Conservation (phyloP, 2,797 vertebrate genomes). For the Semaprochilodus insignis region DNA sequence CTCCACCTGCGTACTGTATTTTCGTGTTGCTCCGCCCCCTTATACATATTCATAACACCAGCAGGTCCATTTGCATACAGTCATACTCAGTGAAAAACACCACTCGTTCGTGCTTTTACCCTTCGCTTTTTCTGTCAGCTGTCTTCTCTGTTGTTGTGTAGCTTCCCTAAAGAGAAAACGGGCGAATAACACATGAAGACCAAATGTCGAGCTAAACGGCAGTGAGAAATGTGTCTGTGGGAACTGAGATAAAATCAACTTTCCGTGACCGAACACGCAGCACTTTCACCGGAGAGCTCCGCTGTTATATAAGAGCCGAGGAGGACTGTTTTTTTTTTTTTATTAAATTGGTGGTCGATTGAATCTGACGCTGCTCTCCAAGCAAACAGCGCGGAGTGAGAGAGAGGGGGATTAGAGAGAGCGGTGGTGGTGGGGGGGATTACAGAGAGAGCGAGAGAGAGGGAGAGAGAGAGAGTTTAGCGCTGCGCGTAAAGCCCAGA, state of each 20-base stretch:
- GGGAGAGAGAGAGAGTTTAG: constrained; percentile 41
- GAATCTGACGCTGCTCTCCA: constrained; percentile 68
- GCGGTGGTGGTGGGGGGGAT: constrained; percentile 32
- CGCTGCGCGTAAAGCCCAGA: constrained; percentile 34
- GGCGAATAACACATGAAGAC: background rate
- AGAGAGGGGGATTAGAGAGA: constrained; percentile 49
- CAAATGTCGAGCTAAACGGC: background rate
- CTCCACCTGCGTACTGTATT: background rate
- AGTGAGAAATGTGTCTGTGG: background rate
- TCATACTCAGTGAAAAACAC: background rate
- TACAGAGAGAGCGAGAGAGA: constrained; percentile 42
- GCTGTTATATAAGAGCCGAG: constrained; percentile 63
- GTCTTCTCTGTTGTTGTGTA: too few species aligned
- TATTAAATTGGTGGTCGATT: constrained; percentile 59
- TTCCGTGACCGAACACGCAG: background rate
- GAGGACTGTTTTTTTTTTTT: background rate
- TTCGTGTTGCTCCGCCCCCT: background rate
- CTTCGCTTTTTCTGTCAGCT: background rate
- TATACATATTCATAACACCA: constrained; percentile 9
- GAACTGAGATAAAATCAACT: background rate
- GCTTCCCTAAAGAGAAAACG: too few species aligned
- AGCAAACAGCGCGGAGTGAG: constrained; percentile 54
- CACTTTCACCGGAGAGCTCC: background rate
- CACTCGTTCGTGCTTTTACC: background rate
- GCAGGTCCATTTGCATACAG: constrained; percentile 2